These are phyloP conservation scores for Etia nguti DNA, from an alignment of 2,113 vertebrate genomes.

Conservation along the genomic window DNA sequence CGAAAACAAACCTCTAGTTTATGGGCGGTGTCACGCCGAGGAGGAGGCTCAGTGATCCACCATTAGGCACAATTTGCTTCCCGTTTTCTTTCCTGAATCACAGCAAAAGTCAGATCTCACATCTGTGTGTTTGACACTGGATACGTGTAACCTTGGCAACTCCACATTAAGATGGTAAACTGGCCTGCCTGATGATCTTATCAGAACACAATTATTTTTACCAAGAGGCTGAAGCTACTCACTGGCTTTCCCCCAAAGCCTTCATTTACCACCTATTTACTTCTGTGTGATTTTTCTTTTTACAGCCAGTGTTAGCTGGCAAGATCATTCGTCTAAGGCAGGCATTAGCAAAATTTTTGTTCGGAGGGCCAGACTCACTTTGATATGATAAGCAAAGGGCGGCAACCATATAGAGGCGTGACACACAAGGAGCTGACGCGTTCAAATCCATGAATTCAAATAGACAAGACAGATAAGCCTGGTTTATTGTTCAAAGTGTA, in stretches of 20 bases:
- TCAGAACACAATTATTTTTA: not conserved
- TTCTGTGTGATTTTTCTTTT: not conserved
- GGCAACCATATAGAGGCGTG: accelerated
- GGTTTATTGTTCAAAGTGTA: too few relatives aligned
- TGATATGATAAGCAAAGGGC: not conserved
- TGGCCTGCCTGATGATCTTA: not conserved
- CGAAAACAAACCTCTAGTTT: conserved; percentile 9
- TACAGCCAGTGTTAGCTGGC: not conserved
- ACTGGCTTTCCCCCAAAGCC: not conserved
- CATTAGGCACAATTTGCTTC: not conserved
- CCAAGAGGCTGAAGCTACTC: not conserved
- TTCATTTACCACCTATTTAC: not conserved
- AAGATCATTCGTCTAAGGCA: not conserved
- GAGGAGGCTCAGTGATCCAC: conserved; percentile 4
- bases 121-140: not conserved
- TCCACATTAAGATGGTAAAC: not conserved
- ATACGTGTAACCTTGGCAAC: not conserved
- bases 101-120: not conserved
- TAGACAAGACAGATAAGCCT: too few relatives aligned
- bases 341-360: accelerated
- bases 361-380: accelerated
- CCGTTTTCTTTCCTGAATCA: not conserved
- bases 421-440: accelerated
- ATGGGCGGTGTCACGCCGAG: not conserved
- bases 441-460: too few relatives aligned